These are phyloP conservation scores for Reinhardtius hippoglossoides DNA, from an alignment of 2,113 vertebrate genomes.

Conservation along the genomic window DNA sequence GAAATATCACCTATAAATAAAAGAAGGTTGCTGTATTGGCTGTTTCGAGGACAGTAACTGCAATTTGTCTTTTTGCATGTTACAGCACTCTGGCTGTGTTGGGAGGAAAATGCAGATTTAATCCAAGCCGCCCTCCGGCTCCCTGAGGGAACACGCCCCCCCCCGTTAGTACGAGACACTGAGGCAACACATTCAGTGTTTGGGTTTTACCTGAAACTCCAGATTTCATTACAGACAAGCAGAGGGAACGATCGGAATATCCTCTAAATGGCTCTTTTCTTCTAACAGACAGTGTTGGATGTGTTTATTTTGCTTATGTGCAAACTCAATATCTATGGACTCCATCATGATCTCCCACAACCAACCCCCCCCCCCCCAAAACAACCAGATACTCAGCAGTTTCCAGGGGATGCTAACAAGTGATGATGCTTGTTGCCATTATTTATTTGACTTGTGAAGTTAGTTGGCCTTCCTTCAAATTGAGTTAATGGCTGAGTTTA, in stretches of 20 bases:
- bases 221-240: constrained; percentile 49
- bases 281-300: background rate
- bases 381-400: too few relatives aligned
- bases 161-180: constrained; percentile 34
- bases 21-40: constrained; percentile 38
- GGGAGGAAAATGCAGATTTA: constrained; percentile 50
- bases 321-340: too few relatives aligned
- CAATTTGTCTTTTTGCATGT: constrained; percentile 57
- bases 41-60: constrained; percentile 26
- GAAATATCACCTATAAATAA: constrained; percentile 53
- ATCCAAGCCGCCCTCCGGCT: constrained; percentile 35
- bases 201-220: constrained; percentile 39
- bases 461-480: too few relatives aligned
- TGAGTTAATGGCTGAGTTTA: too few relatives aligned
- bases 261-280: constrained; percentile 7
- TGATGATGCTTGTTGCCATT: too few relatives aligned
- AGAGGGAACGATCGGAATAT: constrained; percentile 8
- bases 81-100: constrained; percentile 40
- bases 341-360: too few relatives aligned
- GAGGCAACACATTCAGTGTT: constrained; percentile 25
- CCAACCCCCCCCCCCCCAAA: too few relatives aligned
- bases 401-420: too few relatives aligned
- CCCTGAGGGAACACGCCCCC: constrained; percentile 35
- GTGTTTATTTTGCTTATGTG: background rate
- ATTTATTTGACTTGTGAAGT: too few relatives aligned